phyloP scores from a whole-genome alignment of 2,113 vertebrate genomes.

The Coreoperca whiteheadi region DNA sequence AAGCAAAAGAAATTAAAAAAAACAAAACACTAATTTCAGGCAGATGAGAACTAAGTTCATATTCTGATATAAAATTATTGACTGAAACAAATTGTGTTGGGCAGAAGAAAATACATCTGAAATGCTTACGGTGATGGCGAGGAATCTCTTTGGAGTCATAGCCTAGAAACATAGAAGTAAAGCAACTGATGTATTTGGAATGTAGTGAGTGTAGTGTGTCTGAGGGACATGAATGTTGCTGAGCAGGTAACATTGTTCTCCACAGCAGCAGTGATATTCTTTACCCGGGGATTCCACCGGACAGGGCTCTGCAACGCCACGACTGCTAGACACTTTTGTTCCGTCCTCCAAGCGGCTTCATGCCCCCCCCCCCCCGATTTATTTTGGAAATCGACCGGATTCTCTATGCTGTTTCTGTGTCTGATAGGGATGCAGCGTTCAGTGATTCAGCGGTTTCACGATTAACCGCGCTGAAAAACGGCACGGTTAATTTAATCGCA shows the following conservation, averaged over 20 bases:
- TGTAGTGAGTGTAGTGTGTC: background rate
- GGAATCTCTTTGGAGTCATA: constrained; percentile 96
- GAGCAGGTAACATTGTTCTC: background rate
- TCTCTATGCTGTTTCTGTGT: too few species aligned
- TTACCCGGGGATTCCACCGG: too few species aligned
- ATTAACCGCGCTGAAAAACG: too few species aligned
- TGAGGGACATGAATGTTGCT: background rate
- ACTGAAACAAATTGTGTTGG: too few species aligned
- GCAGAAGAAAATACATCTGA: background rate
- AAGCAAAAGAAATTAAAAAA: background rate
- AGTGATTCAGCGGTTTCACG: too few species aligned
- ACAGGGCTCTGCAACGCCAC: too few species aligned
- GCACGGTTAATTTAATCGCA: too few species aligned
- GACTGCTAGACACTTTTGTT: too few species aligned
- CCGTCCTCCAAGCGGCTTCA: too few species aligned
- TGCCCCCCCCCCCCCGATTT: too few species aligned
- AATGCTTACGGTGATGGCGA: constrained; percentile 91
- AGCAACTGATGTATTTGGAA: background rate
- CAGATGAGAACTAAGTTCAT: background rate
- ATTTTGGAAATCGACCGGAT: too few species aligned
- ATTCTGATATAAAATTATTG: background rate
- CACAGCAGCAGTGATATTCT: background rate
- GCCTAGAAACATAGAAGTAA: constrained; percentile 80
- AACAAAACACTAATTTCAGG: background rate
- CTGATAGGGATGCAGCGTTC: too few species aligned